Evolutionary conservation across 1,140 invertebrate genomes (phyloP), one percentile per base, ranked within the genome.

Genomic region (Bilobella aurantiaca): DNA sequence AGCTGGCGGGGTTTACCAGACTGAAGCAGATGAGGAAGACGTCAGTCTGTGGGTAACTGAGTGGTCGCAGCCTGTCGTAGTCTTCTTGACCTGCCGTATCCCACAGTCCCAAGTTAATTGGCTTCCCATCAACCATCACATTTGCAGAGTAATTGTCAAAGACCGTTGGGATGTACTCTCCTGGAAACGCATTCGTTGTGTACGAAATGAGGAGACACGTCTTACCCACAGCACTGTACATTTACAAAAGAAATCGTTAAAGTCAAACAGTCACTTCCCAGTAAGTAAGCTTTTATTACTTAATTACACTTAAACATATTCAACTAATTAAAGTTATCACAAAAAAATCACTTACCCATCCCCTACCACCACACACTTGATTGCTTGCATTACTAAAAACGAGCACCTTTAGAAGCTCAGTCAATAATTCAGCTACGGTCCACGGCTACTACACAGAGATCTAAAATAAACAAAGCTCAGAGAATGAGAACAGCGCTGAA

Each of bases 121-220:
- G 93, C 78, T 96, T 95, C 0, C 93, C 94, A 81, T 97, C 96
- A 21, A 98, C 94, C 93, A 98, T 98, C 21, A 99, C 95, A 85
- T 98, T 98, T 30, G 95, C 95, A 12, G 94, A 97, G 80, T 98
- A 98, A 77, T 98, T 98, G 81, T 98, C 96, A 79, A 98, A 98
- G 70, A 71, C 70, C 18, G 70, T 71, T 42, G 70, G 70, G 67
- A 71, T 71, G 65, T 71, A 71, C 60, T 71, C 64, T 30, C 91
- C 91, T 58, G 93, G 93, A 79, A 96, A 96, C 70, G 91, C 90
- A 84, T 96, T 95, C 77, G 92, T 95, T 58, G 93, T 96, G 78
- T 96, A 96, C 79, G 90, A 94, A 81, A 96, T 96, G 72, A 96
- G 83, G 30, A 96, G 82, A 79, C 92, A 96, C 74, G 93, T 96